phyloP scores from a whole-genome alignment of 2,113 vertebrate genomes.

The Eulemur rufifrons region DNA sequence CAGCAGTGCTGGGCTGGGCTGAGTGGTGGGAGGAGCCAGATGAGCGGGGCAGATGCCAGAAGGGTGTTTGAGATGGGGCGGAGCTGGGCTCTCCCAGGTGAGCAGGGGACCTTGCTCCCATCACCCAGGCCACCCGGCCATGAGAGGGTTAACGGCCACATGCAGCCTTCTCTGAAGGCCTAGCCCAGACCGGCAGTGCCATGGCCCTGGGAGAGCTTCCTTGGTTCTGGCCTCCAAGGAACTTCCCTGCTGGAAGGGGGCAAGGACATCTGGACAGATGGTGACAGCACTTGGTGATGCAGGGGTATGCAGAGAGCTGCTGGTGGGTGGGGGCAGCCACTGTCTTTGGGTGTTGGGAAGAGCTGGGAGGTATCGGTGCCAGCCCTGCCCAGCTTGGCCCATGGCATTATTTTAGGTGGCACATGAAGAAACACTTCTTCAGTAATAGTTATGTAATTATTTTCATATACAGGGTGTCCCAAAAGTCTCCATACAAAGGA shows the following conservation, averaged over 20 bases:
- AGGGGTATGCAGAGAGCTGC: background rate
- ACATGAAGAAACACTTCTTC: background rate
- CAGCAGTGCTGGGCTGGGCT: background rate
- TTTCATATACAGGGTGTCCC: background rate
- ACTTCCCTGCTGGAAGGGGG: background rate
- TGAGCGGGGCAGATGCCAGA: background rate
- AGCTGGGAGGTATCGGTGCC: background rate
- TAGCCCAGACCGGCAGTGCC: accelerated
- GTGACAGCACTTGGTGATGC: background rate
- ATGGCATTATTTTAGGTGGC: background rate
- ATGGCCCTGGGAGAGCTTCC: background rate
- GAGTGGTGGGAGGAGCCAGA: background rate
- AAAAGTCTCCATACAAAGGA: no score
- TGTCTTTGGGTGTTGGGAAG: background rate
- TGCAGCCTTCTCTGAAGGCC: background rate
- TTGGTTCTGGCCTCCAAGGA: background rate
- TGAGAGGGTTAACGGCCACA: background rate
- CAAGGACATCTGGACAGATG: background rate
- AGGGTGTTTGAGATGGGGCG: background rate
- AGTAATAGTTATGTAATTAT: background rate
- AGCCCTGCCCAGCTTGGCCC: background rate
- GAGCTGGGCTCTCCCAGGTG: background rate
- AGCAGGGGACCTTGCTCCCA: background rate
- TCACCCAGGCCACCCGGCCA: background rate
- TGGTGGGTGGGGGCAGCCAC: background rate